Conservation (phyloP, 2,888 invertebrate species). For the Platycheirus albimanus region DNA sequence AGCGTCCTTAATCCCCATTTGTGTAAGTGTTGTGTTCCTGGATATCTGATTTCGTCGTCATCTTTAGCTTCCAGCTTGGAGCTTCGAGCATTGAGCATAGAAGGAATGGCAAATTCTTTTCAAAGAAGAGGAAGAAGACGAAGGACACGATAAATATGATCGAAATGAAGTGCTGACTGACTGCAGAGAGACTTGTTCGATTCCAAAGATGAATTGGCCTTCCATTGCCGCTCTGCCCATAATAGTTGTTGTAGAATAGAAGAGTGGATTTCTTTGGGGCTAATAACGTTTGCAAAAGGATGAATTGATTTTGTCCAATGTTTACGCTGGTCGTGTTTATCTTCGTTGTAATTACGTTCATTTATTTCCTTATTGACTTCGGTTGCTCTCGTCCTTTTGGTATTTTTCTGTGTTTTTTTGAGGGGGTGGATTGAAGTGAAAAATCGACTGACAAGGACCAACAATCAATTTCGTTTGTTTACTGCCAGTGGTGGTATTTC, state of each 20-base stretch:
- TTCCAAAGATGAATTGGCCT: conserved; percentile 62
- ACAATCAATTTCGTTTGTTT: conserved; percentile 75
- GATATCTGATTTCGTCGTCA: conserved; percentile 71
- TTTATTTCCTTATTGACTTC: conserved; percentile 77
- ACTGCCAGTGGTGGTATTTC: conserved; percentile 44
- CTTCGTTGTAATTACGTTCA: conserved; percentile 77
- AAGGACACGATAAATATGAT: conserved; percentile 72
- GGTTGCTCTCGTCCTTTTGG: conserved; percentile 48
- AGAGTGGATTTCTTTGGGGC: conserved; percentile 55
- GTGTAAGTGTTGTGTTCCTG: conserved; percentile 72
- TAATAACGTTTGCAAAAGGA: conserved; percentile 73
- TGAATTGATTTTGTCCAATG: conserved; percentile 73
- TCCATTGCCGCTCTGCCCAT: conserved; percentile 3
- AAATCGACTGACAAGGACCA: conserved; percentile 76
- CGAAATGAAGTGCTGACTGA: conserved; percentile 72
- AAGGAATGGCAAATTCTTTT: conserved; percentile 59
- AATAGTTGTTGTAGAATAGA: no score
- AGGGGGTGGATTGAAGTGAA: conserved; percentile 62
- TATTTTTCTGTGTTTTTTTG: neutral
- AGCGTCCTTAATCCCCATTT: conserved; percentile 76
- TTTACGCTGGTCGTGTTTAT: conserved; percentile 75
- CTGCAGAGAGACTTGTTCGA: conserved; percentile 68
- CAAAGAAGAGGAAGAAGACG: conserved; percentile 18
- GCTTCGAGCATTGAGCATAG: conserved; percentile 5
- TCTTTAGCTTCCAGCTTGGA: conserved; percentile 13